A percentile compares a stretch with the other conserved stretches of the same genome.
Evolutionary conservation across 2,888 invertebrate species (phyloP).

Genomic region (Trachelus tabidus): DNA sequence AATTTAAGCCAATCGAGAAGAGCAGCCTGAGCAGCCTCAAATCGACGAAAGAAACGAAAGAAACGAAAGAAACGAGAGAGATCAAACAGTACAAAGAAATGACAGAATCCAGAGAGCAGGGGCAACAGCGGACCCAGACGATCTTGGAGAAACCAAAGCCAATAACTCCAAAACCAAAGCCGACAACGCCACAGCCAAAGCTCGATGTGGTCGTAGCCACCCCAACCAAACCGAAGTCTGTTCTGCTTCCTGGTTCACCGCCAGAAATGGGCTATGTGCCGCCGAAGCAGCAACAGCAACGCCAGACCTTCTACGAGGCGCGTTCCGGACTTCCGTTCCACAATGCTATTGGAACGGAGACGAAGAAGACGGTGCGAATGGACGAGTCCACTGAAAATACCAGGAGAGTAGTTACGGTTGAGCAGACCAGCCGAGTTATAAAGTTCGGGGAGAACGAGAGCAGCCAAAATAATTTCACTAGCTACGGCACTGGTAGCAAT

Average conservation of each 20-base stretch:
- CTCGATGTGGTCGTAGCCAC: conserved; percentile 18
- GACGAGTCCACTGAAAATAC: conserved; percentile 76
- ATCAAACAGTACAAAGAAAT: conserved; percentile 24
- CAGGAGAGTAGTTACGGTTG: conserved; percentile 75
- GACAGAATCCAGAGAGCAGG: conserved; percentile 67
- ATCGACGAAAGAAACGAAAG: conserved; percentile 52
- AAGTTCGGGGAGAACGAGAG: conserved; percentile 70
- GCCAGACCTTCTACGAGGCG: conserved; percentile 70
- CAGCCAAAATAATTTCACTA: conserved; percentile 9
- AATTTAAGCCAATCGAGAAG: conserved; percentile 71
- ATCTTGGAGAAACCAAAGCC: conserved; percentile 43
- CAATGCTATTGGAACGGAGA: conserved; percentile 75
- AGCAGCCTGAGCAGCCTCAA: conserved; percentile 44
- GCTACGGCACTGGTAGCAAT: conserved; percentile 12
- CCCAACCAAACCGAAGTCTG: conserved; percentile 54
- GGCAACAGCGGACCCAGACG: conserved; percentile 43
- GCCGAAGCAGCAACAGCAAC: conserved; percentile 57
- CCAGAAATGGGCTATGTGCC: conserved; percentile 72
- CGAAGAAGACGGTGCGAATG: conserved; percentile 77
- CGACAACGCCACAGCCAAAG: conserved; percentile 17
- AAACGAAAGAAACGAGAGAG: conserved; percentile 20
- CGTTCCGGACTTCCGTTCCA: conserved; percentile 71
- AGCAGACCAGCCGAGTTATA: conserved; percentile 77
- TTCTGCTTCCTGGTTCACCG: conserved; percentile 71
- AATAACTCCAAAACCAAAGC: conserved; percentile 17